Conservation (phyloP, 2,888 invertebrate species). For the Anthoptus insignis region DNA sequence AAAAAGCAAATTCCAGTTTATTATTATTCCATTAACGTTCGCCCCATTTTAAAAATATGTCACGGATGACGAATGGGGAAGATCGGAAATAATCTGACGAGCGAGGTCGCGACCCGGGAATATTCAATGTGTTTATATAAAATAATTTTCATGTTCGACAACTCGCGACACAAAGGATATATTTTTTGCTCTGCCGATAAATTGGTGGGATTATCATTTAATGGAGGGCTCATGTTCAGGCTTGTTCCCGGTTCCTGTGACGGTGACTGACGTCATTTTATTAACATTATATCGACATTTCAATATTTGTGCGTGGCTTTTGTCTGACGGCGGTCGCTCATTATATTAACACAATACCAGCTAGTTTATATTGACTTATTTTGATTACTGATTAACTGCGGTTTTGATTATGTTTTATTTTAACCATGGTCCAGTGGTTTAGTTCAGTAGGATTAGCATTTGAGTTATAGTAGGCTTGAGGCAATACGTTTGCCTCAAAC, state of each 20-base stretch:
- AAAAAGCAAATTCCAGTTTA: constrained; percentile 86
- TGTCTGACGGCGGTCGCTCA: constrained; percentile 22
- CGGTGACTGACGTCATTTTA: constrained; percentile 85
- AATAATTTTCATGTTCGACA: constrained; percentile 87
- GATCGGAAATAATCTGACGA: constrained; percentile 71
- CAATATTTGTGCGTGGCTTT: constrained; percentile 53
- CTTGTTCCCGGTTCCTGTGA: constrained; percentile 83
- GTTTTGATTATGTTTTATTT: too few relatives aligned
- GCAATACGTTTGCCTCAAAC: too few relatives aligned
- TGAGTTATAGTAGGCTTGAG: too few relatives aligned
- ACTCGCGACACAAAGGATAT: constrained; percentile 81
- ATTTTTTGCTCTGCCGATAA: constrained; percentile 84
- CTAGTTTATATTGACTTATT: not conserved
- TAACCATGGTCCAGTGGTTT: too few relatives aligned
- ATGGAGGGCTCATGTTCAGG: constrained; percentile 86
- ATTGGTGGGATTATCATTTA: constrained; percentile 86
- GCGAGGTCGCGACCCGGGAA: constrained; percentile 74
- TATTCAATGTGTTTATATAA: constrained; percentile 86
- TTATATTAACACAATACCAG: constrained; percentile 23
- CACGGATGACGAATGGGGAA: constrained; percentile 81
- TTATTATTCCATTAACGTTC: constrained; percentile 86
- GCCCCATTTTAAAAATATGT: constrained; percentile 86
- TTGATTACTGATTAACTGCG: not conserved
- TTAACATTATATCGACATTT: constrained; percentile 78
- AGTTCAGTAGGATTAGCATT: too few relatives aligned